Evolutionary conservation across 2,888 invertebrate species (phyloP), one percentile per base, ranked within the genome.

Genomic region (Chironomus tentans): DNA sequence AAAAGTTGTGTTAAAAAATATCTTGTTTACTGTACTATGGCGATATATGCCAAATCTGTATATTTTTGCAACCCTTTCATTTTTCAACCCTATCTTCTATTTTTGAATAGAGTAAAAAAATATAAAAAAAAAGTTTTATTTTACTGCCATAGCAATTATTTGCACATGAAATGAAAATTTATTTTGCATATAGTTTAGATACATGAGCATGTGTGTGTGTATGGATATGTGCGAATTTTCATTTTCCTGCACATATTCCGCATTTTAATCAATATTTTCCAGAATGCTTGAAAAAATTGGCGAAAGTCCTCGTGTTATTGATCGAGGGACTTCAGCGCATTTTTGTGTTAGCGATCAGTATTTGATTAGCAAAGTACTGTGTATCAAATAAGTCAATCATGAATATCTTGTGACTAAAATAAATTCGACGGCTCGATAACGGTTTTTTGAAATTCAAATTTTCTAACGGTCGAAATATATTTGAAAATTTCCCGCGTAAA

Each of bases 191-290:
- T 50, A n/a, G 13, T 50, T 50, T 50, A 15, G n/a, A 50, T 50
- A 50, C n/a, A 15, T 5, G 15, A 50, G 50, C 50, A 15, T 56
- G 18, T 56, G n/a, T 56, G 62, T 18, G 18, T 18, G 22, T 62
- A 10, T 15, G n/a, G n/a, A 7, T 21, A 62, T 12, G n/a, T 18
- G 22, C 18, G 18, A 18, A 15, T 18, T 21, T 65, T 24, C 38
- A 69, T 65, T 38, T 56, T 28, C 38, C 65, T 73, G 73, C 73
- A 73, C 73, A 65, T 73, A 65, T 65, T 65, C 73, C 62, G 65
- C 65, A 73, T 73, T 73, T 73, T 73, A 65, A 73, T 73, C 73
- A 48, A 73, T 73, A 73, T 47, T 73, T 73, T 73, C 65, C 65
- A 62, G 73, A 72, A 47, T 28, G 24, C 22, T 24, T 46, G 2